A percentile compares a stretch with the other conserved stretches of the same genome.
These are phyloP conservation scores for Matsumyia berberina DNA, from an alignment of 2,888 invertebrate species.

Conservation along the genomic window DNA sequence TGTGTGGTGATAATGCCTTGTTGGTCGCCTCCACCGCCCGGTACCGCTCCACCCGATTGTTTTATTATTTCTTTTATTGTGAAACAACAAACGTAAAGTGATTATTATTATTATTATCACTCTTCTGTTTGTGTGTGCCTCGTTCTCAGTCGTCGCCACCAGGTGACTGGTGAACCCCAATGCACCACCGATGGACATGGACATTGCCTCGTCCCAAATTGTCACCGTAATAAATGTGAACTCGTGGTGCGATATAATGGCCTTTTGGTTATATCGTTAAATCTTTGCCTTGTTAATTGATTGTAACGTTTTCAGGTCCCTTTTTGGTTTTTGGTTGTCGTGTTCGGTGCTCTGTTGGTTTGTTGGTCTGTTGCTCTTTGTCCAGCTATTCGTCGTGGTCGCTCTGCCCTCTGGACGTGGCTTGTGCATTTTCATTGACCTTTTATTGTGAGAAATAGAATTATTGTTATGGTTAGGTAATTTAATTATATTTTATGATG, in stretches of 20 bases:
- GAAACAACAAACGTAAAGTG: conserved; percentile 75
- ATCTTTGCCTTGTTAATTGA: conserved; percentile 76
- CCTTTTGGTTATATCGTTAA: conserved; percentile 76
- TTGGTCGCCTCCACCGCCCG: conserved; percentile 39
- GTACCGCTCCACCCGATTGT: neutral
- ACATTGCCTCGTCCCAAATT: conserved; percentile 64
- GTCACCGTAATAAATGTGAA: conserved; percentile 77
- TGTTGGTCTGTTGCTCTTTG: conserved; percentile 48
- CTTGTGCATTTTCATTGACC: conserved; percentile 69
- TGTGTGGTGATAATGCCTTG: conserved; percentile 74
- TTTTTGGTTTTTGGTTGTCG: conserved; percentile 43
- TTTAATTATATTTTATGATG: conserved; percentile 77
- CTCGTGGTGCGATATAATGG: conserved; percentile 77
- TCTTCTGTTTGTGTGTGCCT: conserved; percentile 63
- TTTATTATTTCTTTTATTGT: conserved; percentile 67
- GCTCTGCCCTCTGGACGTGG: conserved; percentile 9
- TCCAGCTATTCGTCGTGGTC: conserved; percentile 13
- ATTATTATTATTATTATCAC: conserved; percentile 76
- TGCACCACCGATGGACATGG: conserved; percentile 8
- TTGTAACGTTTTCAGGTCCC: conserved; percentile 72
- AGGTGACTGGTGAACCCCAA: conserved; percentile 64
- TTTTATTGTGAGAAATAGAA: conserved; percentile 77
- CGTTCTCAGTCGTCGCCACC: conserved; percentile 41
- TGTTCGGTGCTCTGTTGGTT: conserved; percentile 22
- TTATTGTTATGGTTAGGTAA: conserved; percentile 76